Conservation (phyloP, 1,140 invertebrate species). For the Drosophila navojoa region DNA sequence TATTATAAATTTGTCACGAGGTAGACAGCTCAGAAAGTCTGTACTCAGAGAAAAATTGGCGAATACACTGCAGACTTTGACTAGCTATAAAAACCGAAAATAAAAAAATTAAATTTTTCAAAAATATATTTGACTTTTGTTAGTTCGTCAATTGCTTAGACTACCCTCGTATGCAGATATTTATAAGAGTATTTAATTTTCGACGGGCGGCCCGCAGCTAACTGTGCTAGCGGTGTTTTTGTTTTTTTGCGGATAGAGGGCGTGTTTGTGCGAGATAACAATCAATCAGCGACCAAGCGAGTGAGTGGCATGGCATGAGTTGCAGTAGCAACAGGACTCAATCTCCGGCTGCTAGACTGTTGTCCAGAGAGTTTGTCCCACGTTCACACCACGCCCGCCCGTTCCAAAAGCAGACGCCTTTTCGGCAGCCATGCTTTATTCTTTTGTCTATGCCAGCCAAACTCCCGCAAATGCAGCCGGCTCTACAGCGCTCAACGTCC, state of each 20-base stretch:
- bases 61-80: no score
- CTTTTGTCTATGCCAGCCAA: conserved; percentile 45
- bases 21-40: neutral
- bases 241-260: conserved; percentile 14
- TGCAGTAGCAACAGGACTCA: conserved; percentile 41
- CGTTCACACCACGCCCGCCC: conserved; percentile 57
- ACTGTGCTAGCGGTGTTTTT: neutral
- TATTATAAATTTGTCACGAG: neutral
- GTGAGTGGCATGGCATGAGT: conserved; percentile 22
- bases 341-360: neutral
- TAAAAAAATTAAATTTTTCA: no score
- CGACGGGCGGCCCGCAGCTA: neutral
- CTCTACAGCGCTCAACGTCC: neutral
- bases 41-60: no score
- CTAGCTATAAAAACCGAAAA: no score
- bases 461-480: neutral
- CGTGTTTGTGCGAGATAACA: conserved; percentile 51
- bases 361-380: conserved; percentile 20
- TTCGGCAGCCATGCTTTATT: conserved; percentile 70
- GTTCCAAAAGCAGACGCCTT: conserved; percentile 23
- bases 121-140: neutral
- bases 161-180: no score
- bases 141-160: neutral
- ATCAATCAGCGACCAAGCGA: conserved; percentile 62
- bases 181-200: conserved; percentile 11